Conservation (phyloP, 2,797 vertebrate genomes). For the Siniperca scherzeri region DNA sequence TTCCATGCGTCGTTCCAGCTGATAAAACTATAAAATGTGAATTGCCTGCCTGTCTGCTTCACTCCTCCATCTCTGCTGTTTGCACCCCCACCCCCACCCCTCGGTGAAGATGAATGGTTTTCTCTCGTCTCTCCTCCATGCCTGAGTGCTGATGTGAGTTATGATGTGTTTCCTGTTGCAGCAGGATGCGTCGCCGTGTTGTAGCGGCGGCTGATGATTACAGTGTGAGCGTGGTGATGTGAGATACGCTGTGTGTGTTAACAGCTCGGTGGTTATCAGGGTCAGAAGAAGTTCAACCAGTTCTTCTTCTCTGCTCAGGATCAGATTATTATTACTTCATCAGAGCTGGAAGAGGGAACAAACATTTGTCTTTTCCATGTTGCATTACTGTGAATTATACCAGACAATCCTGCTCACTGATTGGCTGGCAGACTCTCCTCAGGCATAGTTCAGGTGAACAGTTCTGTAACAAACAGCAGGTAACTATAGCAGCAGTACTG, state of each 20-base stretch:
- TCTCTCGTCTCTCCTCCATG: not conserved
- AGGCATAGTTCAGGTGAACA: not conserved
- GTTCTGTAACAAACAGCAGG: not conserved
- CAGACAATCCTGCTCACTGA: not conserved
- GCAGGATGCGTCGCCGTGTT: not conserved
- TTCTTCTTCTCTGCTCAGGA: slow-evolving; percentile 2
- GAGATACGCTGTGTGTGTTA: not conserved
- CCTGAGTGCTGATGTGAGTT: slow-evolving; percentile 1
- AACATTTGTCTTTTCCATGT: not conserved
- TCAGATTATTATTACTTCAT: too few relatives aligned
- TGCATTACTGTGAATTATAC: too few relatives aligned
- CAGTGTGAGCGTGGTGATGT: not conserved
- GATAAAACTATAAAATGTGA: slow-evolving; percentile 27
- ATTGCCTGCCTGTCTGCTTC: slow-evolving; percentile 23
- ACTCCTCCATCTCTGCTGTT: not conserved
- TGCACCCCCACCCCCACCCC: too few relatives aligned
- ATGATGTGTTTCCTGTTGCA: slow-evolving; percentile 10
- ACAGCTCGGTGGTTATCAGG: slow-evolving; percentile 13
- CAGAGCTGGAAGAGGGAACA: too few relatives aligned
- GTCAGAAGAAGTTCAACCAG: not conserved
- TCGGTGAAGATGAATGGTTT: slow-evolving; percentile 8
- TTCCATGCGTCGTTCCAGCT: not conserved
- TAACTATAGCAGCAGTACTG: not conserved
- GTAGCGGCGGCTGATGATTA: slow-evolving; percentile 1
- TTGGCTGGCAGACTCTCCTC: slow-evolving; percentile 2